phyloP scores from a whole-genome alignment of 2,888 invertebrate species.

The Acrobasis suavella region DNA sequence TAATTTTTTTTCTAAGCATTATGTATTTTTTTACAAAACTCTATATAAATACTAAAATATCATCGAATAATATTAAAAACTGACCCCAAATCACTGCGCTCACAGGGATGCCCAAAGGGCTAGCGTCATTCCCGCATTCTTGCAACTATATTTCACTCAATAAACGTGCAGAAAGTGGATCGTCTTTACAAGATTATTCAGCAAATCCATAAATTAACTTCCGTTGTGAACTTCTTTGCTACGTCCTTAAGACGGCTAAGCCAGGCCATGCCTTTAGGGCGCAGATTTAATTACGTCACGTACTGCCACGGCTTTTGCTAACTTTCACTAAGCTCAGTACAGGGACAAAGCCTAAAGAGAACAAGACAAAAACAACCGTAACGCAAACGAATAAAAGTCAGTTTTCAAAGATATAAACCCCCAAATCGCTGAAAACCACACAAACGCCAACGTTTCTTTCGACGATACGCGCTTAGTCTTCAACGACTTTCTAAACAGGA shows the following conservation, averaged over 20 bases:
- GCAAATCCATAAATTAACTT: constrained; percentile 30
- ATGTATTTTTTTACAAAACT: too few species aligned
- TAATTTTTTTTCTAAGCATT: too few species aligned
- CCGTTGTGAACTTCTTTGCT: constrained; percentile 27
- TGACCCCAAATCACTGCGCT: too few species aligned
- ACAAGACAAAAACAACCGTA: constrained; percentile 20
- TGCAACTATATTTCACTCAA: too few species aligned
- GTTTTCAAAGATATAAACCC: neutral
- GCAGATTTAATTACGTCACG: constrained; percentile 56
- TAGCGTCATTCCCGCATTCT: too few species aligned
- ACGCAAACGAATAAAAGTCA: constrained; percentile 1
- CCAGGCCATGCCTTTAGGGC: constrained; percentile 42
- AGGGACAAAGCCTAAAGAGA: constrained; percentile 32
- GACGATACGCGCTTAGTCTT: constrained; percentile 63
- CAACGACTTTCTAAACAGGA: constrained; percentile 36
- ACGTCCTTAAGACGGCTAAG: constrained; percentile 32
- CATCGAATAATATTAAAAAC: too few species aligned
- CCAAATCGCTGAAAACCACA: constrained; percentile 8
- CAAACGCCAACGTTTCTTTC: constrained; percentile 46
- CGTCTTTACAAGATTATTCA: constrained; percentile 8
- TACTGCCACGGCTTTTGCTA: constrained; percentile 52
- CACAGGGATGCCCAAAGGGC: too few species aligned
- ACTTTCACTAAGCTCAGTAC: constrained; percentile 56
- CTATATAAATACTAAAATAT: too few species aligned
- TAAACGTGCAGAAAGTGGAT: neutral